Evolutionary conservation across 2,888 invertebrate species (phyloP).

Genomic region (Enoplolaimus lenunculus): DNA sequence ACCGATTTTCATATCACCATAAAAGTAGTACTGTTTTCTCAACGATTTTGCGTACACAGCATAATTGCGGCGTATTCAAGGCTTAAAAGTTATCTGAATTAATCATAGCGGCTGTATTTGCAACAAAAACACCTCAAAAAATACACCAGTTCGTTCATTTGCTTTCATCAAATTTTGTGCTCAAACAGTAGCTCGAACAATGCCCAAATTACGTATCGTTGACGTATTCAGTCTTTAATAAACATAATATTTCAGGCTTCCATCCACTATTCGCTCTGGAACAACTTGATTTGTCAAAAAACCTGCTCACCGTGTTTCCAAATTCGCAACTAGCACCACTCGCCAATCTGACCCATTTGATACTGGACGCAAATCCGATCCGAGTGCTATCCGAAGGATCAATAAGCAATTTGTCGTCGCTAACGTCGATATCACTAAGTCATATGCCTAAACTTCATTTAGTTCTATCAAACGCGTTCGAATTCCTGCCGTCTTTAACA

Average conservation of each 20-base stretch:
- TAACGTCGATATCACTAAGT: neutral
- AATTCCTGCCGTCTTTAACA: neutral
- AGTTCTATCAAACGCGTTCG: constrained; percentile 10
- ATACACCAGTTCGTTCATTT: too few relatives aligned
- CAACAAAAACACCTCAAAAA: too few relatives aligned
- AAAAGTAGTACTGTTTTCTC: too few relatives aligned
- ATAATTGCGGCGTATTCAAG: too few relatives aligned
- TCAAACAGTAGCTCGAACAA: too few relatives aligned
- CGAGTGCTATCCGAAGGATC: neutral
- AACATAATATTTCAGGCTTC: constrained; percentile 6
- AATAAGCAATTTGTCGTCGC: neutral
- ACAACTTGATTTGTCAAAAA: neutral
- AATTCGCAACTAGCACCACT: neutral
- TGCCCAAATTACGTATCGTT: too few relatives aligned
- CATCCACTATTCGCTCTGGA: neutral
- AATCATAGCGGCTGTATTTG: too few relatives aligned
- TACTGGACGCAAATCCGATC: constrained; percentile 19
- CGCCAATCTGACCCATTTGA: constrained; percentile 5
- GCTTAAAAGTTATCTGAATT: too few relatives aligned
- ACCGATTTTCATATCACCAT: too few relatives aligned
- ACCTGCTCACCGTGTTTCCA: constrained; percentile 5
- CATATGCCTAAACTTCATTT: neutral
- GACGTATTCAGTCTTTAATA: too few relatives aligned
- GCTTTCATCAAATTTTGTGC: too few relatives aligned
- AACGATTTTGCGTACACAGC: too few relatives aligned